These are phyloP conservation scores for Ceratina japonica DNA, from an alignment of 1,140 invertebrate genomes.

Conservation along the genomic window DNA sequence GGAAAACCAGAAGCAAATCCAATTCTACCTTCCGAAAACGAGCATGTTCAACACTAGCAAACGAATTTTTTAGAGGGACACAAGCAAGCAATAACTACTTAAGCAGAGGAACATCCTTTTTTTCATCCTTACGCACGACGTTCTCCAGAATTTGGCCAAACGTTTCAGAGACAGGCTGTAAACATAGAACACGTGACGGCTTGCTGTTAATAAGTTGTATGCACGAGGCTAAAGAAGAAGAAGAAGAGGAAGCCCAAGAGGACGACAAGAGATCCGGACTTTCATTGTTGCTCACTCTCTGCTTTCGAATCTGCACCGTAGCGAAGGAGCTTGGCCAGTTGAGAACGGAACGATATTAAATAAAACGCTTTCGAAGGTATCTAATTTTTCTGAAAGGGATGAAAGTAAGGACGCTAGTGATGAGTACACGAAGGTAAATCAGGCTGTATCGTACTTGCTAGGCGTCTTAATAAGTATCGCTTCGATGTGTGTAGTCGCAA, in stretches of 20 bases:
- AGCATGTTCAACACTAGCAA: background rate
- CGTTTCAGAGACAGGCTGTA: conserved; percentile 18
- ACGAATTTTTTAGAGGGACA: background rate
- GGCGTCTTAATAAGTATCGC: conserved; percentile 40
- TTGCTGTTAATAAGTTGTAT: conserved; percentile 50
- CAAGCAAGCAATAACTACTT: too few species aligned
- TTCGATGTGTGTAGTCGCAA: conserved; percentile 58
- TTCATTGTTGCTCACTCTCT: conserved; percentile 62
- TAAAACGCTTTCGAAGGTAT: conserved; percentile 33
- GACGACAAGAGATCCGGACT: conserved; percentile 33
- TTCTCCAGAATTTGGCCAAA: conserved; percentile 1
- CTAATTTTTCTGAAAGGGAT: conserved; percentile 41
- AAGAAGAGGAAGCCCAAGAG: conserved; percentile 31
- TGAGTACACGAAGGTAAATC: conserved; percentile 14
- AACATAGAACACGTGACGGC: conserved; percentile 31
- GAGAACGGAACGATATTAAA: background rate
- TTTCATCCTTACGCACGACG: background rate
- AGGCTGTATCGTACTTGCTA: conserved; percentile 50
- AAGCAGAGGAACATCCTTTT: background rate
- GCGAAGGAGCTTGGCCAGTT: conserved; percentile 37
- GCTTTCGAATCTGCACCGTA: conserved; percentile 53
- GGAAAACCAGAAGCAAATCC: too few species aligned
- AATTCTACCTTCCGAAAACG: background rate
- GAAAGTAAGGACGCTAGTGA: background rate
- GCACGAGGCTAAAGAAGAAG: conserved; percentile 57